Conservation (phyloP, 37 sponge, comb jelly and placozoan genomes). For the Axinella damicornis region DNA sequence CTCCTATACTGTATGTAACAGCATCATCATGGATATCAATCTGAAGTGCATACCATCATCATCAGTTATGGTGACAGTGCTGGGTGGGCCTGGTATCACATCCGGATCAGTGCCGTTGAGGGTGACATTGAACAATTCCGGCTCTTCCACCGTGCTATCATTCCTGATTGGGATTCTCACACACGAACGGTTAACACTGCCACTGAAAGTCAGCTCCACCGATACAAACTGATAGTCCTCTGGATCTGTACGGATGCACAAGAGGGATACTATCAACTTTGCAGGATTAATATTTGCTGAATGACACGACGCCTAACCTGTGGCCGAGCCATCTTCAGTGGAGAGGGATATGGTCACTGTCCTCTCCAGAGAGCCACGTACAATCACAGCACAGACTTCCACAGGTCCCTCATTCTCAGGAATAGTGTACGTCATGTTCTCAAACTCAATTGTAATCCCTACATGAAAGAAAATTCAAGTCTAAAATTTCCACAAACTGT, state of each 20-base stretch:
- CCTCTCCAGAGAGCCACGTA: not conserved
- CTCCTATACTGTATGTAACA: no score
- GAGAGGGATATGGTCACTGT: not conserved
- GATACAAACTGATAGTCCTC: not conserved
- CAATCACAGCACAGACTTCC: constrained; percentile 11
- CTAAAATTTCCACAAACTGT: no score
- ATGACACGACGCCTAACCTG: no score
- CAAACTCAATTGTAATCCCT: constrained; percentile 1
- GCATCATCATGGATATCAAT: no score
- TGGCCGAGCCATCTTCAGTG: not conserved
- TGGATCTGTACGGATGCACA: no score
- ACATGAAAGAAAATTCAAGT: no score
- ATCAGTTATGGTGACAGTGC: not conserved
- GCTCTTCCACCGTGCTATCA: not conserved
- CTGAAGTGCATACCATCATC: not conserved
- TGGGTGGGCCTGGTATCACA: not conserved
- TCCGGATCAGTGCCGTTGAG: constrained; percentile 3
- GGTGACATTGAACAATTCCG: not conserved
- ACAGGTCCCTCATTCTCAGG: not conserved
- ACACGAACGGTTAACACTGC: not conserved
- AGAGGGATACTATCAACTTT: no score
- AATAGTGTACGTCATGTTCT: not conserved
- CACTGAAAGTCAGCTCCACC: not conserved
- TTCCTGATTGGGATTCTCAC: not conserved
- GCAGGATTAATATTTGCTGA: no score